phyloP scores from a whole-genome alignment of 2,888 invertebrate genomes.

The Megalurothrips usitatus region DNA sequence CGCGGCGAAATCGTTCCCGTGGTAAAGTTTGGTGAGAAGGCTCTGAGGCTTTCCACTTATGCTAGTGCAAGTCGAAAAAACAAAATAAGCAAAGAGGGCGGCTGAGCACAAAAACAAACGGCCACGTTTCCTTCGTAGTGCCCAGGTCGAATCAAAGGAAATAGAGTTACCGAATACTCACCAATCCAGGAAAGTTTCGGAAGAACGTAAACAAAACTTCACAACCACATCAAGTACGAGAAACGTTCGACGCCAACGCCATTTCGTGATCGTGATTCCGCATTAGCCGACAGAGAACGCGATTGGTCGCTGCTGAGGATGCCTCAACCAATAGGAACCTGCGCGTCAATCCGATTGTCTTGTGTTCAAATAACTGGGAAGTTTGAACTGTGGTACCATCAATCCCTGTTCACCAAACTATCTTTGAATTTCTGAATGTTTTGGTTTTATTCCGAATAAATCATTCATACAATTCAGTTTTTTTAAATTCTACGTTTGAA shows the following conservation, averaged over 20 bases:
- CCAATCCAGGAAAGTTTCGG: constrained; percentile 21
- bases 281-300: not conserved
- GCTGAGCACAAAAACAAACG: too few species aligned
- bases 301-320: not conserved
- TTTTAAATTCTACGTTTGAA: too few species aligned
- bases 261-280: constrained; percentile 20
- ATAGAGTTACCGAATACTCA: not conserved
- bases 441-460: too few species aligned
- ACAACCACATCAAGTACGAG: constrained; percentile 26
- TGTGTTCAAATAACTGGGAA: not conserved
- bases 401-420: too few species aligned
- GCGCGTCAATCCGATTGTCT: not conserved
- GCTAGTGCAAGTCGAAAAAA: too few species aligned
- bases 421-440: too few species aligned
- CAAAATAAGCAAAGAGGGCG: too few species aligned
- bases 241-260: constrained; percentile 23
- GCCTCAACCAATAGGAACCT: not conserved
- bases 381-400: not conserved
- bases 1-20: too few species aligned
- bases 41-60: too few species aligned
- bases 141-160: not conserved
- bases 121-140: too few species aligned
- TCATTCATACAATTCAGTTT: too few species aligned
- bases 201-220: constrained; percentile 26
- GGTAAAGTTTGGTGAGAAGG: too few species aligned